These are phyloP conservation scores for Erythrolamprus reginae DNA, from an alignment of 2,113 vertebrate species.

Conservation along the genomic window DNA sequence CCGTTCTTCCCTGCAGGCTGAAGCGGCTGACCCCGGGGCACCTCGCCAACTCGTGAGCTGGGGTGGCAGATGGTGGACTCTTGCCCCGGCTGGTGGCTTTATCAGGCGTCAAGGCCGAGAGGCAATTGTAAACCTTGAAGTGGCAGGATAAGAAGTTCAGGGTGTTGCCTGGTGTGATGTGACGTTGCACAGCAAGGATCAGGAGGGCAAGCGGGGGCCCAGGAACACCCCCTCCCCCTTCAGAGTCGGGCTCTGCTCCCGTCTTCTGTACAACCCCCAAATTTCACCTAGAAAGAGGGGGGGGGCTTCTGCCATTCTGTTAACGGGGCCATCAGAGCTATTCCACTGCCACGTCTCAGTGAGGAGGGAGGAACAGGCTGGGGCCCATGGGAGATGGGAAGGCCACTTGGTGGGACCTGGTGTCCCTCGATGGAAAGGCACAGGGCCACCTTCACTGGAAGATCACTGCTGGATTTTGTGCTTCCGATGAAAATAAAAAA, in stretches of 20 bases:
- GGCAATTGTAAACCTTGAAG: conserved; percentile 13
- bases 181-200: background rate
- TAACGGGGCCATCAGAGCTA: background rate
- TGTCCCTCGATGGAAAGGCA: background rate
- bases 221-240: too few relatives aligned
- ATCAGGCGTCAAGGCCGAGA: background rate
- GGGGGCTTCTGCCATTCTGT: background rate
- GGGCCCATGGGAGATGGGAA: background rate
- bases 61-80: background rate
- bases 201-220: background rate
- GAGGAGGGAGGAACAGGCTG: background rate
- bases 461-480: background rate
- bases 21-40: background rate
- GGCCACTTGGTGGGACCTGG: background rate
- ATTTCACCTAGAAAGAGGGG: background rate
- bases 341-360: background rate
- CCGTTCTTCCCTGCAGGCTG: too few relatives aligned
- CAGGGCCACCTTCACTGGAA: background rate
- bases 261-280: background rate
- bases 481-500: background rate
- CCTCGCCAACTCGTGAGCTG: too few relatives aligned
- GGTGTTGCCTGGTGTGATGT: background rate
- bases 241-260: background rate
- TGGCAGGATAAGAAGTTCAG: background rate
- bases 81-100: background rate